Percentiles rank a stretch among this genome's conserved stretches.
Conservation (phyloP, 1,140 invertebrate species). For the Polypedilum vanderplanki region DNA sequence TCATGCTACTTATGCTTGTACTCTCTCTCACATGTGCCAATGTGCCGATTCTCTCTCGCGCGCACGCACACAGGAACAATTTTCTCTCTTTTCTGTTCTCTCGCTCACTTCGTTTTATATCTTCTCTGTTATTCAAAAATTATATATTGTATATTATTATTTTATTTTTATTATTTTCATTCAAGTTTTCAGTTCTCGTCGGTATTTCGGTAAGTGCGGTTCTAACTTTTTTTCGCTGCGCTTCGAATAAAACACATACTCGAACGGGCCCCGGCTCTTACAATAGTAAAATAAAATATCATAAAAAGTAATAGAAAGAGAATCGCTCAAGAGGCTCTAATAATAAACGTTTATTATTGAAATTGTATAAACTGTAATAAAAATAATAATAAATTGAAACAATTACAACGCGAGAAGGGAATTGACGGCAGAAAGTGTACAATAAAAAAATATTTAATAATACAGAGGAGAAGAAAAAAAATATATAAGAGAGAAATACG, state of each 20-base stretch:
- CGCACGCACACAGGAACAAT: not conserved
- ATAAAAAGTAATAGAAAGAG: no score
- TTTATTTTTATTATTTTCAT: slow-evolving; percentile 15
- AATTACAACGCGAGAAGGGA: slow-evolving; percentile 8
- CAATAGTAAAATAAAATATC: no score
- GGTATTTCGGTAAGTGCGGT: slow-evolving; percentile 14
- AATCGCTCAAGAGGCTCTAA: slow-evolving; percentile 13
- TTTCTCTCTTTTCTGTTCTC: not conserved
- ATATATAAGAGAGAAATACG: slow-evolving; percentile 3
- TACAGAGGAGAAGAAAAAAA: slow-evolving; percentile 14
- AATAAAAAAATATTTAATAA: not conserved
- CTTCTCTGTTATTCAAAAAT: not conserved
- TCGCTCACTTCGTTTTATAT: not conserved
- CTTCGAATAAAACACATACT: not conserved
- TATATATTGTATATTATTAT: not conserved
- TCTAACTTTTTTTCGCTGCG: not conserved
- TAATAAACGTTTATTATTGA: slow-evolving; percentile 28
- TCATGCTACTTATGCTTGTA: not conserved
- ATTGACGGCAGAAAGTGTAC: not conserved
- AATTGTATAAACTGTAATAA: slow-evolving; percentile 27
- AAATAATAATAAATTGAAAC: slow-evolving; percentile 29
- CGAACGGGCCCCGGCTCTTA: no score
- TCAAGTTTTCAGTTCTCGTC: slow-evolving; percentile 8
- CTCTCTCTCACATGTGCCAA: no score
- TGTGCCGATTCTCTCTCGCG: not conserved